A percentile compares a stretch with the other conserved stretches of the same genome.
Conservation (phyloP, 2,888 invertebrate genomes). For the Parascotia fuliginaria region DNA sequence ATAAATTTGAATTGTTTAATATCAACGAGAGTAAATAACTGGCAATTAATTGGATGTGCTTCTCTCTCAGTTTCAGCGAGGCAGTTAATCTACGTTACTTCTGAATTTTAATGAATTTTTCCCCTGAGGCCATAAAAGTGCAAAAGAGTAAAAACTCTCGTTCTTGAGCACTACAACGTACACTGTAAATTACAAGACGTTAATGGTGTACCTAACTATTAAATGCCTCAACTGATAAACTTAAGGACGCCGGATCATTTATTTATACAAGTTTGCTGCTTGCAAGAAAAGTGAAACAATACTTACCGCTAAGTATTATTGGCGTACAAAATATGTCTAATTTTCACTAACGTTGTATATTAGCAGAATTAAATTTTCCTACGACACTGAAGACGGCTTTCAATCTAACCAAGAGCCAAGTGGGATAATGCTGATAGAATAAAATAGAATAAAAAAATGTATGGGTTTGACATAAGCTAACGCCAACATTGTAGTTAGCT, state of each 20-base stretch:
- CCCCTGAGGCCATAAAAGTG: slow-evolving; percentile 40
- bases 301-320: too few species aligned
- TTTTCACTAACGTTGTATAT: too few species aligned
- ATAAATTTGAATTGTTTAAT: slow-evolving; percentile 3
- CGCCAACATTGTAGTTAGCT: too few species aligned
- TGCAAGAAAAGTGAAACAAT: too few species aligned
- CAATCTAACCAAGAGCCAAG: too few species aligned
- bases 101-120: slow-evolving; percentile 39
- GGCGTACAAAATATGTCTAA: too few species aligned
- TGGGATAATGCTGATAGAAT: too few species aligned
- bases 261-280: neutral
- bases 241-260: slow-evolving; percentile 13
- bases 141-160: slow-evolving; percentile 33
- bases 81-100: slow-evolving; percentile 34
- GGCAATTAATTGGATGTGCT: slow-evolving; percentile 21
- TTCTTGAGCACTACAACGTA: slow-evolving; percentile 37
- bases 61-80: slow-evolving; percentile 24
- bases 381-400: too few species aligned
- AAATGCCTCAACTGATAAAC: slow-evolving; percentile 23
- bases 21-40: neutral
- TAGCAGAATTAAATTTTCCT: too few species aligned
- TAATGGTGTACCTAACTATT: slow-evolving; percentile 33
- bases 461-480: too few species aligned
- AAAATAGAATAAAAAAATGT: too few species aligned
- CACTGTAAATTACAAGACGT: slow-evolving; percentile 37